phyloP scores from a whole-genome alignment of 2,113 vertebrate species.

The Chunga burmeisteri region DNA sequence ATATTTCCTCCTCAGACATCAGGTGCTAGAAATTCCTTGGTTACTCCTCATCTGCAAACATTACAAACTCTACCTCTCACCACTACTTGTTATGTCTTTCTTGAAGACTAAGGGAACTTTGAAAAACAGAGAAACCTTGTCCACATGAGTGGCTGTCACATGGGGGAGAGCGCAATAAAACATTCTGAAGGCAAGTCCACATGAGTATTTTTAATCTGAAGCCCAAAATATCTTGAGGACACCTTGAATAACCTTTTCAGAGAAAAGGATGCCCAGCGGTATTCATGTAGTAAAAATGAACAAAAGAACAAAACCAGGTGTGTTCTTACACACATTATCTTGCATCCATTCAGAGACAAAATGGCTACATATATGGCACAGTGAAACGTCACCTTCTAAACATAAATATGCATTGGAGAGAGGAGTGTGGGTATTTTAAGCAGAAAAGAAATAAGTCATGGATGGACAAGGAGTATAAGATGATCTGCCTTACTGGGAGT shows the following conservation, averaged over 20 bases:
- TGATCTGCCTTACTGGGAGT: not conserved
- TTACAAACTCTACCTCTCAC: not conserved
- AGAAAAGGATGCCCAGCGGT: not conserved
- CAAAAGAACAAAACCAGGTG: not conserved
- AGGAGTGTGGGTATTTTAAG: not conserved
- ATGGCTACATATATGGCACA: not conserved
- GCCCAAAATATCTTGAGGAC: not conserved
- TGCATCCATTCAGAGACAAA: not conserved
- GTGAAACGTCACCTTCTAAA: not conserved
- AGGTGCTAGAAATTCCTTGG: not conserved
- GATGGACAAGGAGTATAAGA: not conserved
- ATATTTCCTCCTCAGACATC: not conserved
- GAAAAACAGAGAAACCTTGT: not conserved
- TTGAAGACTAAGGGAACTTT: not conserved
- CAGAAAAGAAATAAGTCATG: not conserved
- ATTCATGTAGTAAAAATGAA: not conserved
- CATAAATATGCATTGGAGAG: not conserved
- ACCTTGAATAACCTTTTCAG: not conserved
- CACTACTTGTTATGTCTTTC: not conserved
- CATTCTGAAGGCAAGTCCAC: not conserved
- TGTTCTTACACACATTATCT: not conserved
- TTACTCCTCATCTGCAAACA: not conserved
- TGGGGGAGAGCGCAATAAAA: not conserved
- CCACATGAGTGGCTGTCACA: not conserved
- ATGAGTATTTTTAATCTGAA: not conserved